Evolutionary conservation across 2,888 invertebrate species (phyloP), one percentile per base, ranked within the genome.

Genomic region (Stenichneumon culpator): DNA sequence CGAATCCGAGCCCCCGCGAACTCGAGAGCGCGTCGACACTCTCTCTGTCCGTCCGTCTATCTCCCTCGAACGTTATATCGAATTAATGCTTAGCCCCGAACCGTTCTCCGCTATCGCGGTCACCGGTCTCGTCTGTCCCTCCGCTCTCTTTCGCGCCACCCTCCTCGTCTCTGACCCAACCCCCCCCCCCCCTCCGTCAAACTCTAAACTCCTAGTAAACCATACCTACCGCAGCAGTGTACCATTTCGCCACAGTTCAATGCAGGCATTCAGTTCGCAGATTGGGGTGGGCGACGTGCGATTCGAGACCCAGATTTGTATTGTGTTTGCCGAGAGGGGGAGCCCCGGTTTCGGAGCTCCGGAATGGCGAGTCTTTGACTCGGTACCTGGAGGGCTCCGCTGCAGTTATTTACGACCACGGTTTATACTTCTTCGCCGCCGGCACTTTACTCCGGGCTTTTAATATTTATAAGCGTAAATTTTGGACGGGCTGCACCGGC

Each of bases 1-100:
- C 65, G 87, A 89, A 86, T 83, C 77, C 54, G 75, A 72, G 81
- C 82, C 60, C 28, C 60, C 28, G 72, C 75, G 82, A 85, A 85
- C 67, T 79, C 75, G 85, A 85, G 79, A 85, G 75, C 79, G 4
- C 72, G 28, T 63, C 73, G 70, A 70, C 69, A 65, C 28, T 68
- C 80, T 57, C 54, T 68, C 44, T 6, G n/a, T 72, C 28, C 11
- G 50, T 77, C 65, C 44, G 28, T 82, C 63, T 22, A 54, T 75
- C 65, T 79, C 69, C 32, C 63, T 73, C 39, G 36, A 79, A 39
- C 52, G 57, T 82, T 63, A 28, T 32, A 85, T 82, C 84, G 84
- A 82, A 85, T 85, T 85, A 85, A 85, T 79, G 70, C 82, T 60
- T 67, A 63, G 60, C 28, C 28, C 28, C n/a, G 28, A 74, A 82